These are phyloP conservation scores for Sebastes nivosus DNA, from an alignment of 2,797 vertebrate species.

Conservation along the genomic window DNA sequence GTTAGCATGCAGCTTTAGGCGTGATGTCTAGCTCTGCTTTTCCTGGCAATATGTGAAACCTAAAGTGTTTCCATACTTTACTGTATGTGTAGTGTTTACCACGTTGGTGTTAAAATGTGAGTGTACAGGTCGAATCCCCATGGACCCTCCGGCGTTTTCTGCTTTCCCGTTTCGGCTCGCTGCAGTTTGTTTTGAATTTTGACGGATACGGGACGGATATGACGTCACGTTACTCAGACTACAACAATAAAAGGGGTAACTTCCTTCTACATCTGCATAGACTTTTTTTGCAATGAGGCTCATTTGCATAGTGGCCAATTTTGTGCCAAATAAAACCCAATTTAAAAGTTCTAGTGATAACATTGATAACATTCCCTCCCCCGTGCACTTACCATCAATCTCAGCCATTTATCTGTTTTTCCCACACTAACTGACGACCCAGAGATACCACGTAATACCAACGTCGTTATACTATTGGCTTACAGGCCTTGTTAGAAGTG, in stretches of 20 bases:
- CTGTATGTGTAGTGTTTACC: no score
- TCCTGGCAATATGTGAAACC: background rate
- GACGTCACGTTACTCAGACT: background rate
- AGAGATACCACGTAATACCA: background rate
- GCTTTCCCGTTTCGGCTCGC: background rate
- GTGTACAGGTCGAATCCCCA: no score
- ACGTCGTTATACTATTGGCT: background rate
- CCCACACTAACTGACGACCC: background rate
- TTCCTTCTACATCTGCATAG: no score
- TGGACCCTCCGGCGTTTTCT: background rate
- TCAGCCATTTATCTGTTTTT: no score
- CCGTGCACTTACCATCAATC: no score
- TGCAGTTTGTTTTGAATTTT: background rate
- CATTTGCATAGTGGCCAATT: background rate
- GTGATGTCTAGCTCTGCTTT: rapidly evolving
- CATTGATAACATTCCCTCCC: background rate
- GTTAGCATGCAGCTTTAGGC: background rate
- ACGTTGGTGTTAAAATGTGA: no score
- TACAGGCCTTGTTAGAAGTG: background rate
- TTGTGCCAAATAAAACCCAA: background rate
- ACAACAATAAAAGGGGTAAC: no score
- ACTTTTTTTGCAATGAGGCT: background rate
- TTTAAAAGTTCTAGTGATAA: background rate
- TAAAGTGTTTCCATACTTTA: no score
- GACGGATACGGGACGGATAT: background rate